Percentiles rank a stretch among this genome's conserved stretches.
Evolutionary conservation across 2,113 vertebrate genomes (phyloP).

Genomic region (Triplophysa dalaica): DNA sequence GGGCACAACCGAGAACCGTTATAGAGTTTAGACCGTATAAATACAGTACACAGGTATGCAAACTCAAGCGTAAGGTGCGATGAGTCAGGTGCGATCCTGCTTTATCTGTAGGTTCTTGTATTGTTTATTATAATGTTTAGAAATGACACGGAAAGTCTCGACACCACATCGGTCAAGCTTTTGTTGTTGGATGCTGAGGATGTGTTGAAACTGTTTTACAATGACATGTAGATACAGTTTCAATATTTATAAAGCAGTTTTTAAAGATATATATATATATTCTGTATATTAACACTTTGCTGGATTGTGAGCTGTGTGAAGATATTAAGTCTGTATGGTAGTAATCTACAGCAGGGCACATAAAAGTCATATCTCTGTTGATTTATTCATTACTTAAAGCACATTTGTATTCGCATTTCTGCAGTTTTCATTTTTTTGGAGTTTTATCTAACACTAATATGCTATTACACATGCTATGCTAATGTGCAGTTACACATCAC

Average conservation of each 20-base stretch:
- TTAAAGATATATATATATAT: background rate
- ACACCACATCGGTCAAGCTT: too few species aligned
- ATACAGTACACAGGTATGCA: too few species aligned
- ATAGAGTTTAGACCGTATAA: too few species aligned
- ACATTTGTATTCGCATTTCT: conserved; percentile 17
- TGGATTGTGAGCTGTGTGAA: background rate
- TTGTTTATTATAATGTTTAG: too few species aligned
- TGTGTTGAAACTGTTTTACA: too few species aligned
- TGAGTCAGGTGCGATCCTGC: too few species aligned
- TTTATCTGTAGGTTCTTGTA: too few species aligned
- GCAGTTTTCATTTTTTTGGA: background rate
- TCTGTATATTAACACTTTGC: background rate
- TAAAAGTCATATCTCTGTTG: conserved; percentile 29
- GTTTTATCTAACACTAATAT: conserved; percentile 39
- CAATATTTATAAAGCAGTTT: background rate
- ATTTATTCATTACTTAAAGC: conserved; percentile 32
- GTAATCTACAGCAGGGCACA: background rate
- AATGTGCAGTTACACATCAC: conserved; percentile 36
- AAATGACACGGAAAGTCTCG: too few species aligned
- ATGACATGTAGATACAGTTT: too few species aligned
- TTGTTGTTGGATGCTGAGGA: too few species aligned
- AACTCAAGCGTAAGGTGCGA: too few species aligned
- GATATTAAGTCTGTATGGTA: background rate
- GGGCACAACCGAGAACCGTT: too few species aligned
- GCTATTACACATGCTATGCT: conserved; percentile 43